Base-by-base conservation (phyloP, 2,797 vertebrate species). In the Fratercula arctica region DNA sequence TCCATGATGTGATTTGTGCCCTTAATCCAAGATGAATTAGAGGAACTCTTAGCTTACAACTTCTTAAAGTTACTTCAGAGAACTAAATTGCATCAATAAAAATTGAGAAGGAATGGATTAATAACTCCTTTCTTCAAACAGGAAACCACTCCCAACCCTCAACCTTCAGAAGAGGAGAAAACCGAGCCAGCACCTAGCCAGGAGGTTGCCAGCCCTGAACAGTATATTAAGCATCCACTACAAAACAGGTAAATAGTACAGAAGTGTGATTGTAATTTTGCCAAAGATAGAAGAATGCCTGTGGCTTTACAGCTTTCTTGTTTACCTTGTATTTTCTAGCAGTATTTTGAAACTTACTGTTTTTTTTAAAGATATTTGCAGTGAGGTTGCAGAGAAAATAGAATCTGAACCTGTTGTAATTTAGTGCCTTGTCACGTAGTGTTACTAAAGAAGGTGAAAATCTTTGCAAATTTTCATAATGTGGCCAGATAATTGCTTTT, bases 141-240 rank as follows among this genome's bases (percentile, higher is more conserved):
- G 99, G 98, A 98, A 98, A 98, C 98, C 94, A 98, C 98, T 98
- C 98, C 98, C 90, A 98, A 98, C 97, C 97, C 98, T 97, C 94
- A 97, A 41, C 97, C 98, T 98, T 97, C 98, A 85, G 98, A 99
- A 97, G 99, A 99, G 95, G 99, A 99, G 87, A 98, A 98, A 97
- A 97, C 97, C 0, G 98, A 98, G 76, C 98, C 98, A 97, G 95
- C 97, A 90, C 92, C 98, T 76, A 97, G 98, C 95, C 98, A 98
- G 94, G 99, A 99, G 96, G 97, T 99, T 96, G 97, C 98, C 94
- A 99, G 94, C 97, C 98, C 99, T 86, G 99, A 99, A 96, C 97
- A 98, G 51, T 99, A 99, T 97, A 98, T 99, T 97, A 99, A 99
- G 96, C 99, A 99, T 95, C 99, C 99, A 45, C 97, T 99, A 97